Evolutionary conservation across 2,888 invertebrate genomes (phyloP).

Genomic region (Operophtera brumata): DNA sequence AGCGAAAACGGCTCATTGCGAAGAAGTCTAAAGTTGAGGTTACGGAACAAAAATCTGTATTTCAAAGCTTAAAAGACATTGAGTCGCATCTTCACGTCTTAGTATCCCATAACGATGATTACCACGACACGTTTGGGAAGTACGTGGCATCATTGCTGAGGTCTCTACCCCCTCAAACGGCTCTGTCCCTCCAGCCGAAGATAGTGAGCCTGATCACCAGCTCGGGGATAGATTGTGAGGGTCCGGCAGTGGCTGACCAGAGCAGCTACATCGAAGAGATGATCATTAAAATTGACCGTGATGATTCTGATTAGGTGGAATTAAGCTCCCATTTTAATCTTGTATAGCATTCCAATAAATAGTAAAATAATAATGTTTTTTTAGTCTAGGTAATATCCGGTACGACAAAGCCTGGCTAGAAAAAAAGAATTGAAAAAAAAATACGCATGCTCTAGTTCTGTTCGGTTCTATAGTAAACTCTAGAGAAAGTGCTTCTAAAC

Average conservation of each 20-base stretch:
- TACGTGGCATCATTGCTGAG: constrained; percentile 50
- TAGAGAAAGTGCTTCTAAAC: too few relatives aligned
- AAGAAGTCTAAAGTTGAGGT: background rate
- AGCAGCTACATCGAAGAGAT: background rate
- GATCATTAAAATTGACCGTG: background rate
- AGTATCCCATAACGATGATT: constrained; percentile 34
- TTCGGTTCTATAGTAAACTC: too few relatives aligned
- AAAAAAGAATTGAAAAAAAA: too few relatives aligned
- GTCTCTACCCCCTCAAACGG: constrained; percentile 40
- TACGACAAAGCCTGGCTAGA: too few relatives aligned
- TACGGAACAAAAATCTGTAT: background rate
- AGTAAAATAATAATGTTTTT: too few relatives aligned
- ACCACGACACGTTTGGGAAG: constrained; percentile 49
- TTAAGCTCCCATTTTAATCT: too few relatives aligned
- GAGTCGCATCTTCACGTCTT: constrained; percentile 8
- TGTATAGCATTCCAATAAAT: too few relatives aligned
- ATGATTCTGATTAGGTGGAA: background rate
- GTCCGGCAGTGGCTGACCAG: too few relatives aligned
- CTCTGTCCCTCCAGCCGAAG: constrained; percentile 46
- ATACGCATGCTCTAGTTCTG: too few relatives aligned
- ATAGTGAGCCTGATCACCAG: constrained; percentile 34
- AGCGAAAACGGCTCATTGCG: background rate
- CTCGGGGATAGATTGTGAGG: background rate
- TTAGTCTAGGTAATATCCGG: too few relatives aligned
- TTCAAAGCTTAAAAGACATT: constrained; percentile 3